Conservation (phyloP, 1,140 invertebrate species). For the Drosophila dunni region DNA sequence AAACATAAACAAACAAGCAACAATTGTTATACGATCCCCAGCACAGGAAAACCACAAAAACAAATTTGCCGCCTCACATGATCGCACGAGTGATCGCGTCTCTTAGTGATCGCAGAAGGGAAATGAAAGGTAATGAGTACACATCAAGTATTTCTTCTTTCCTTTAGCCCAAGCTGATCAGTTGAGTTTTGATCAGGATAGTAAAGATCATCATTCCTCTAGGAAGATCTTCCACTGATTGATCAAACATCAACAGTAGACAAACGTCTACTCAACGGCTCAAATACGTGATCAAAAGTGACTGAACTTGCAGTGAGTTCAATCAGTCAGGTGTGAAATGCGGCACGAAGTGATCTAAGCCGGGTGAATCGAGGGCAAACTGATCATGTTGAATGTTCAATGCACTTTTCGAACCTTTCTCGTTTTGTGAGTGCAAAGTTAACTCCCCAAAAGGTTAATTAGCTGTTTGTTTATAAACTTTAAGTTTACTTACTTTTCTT, state of each 20-base stretch:
- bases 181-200: constrained; percentile 1
- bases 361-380: constrained; percentile 47
- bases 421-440: constrained; percentile 30
- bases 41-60: constrained; percentile 84
- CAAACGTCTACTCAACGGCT: constrained; percentile 44
- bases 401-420: constrained; percentile 53
- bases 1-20: constrained; percentile 61
- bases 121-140: constrained; percentile 29
- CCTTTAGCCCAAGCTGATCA: not conserved
- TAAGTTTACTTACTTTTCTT: constrained; percentile 88
- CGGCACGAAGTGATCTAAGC: constrained; percentile 53
- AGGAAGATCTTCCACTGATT: constrained; percentile 34
- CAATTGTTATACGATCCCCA: constrained; percentile 42
- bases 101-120: constrained; percentile 46
- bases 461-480: constrained; percentile 69
- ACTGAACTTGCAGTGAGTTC: constrained; percentile 27
- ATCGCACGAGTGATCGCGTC: constrained; percentile 75
- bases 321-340: constrained; percentile 77
- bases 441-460: constrained; percentile 66
- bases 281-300: constrained; percentile 65
- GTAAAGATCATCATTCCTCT: not conserved
- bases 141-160: constrained; percentile 9
- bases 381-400: constrained; percentile 62
- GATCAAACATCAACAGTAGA: constrained; percentile 23
- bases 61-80: constrained; percentile 85